phyloP scores from a whole-genome alignment of 2,113 vertebrate species.

The Panthera leo region DNA sequence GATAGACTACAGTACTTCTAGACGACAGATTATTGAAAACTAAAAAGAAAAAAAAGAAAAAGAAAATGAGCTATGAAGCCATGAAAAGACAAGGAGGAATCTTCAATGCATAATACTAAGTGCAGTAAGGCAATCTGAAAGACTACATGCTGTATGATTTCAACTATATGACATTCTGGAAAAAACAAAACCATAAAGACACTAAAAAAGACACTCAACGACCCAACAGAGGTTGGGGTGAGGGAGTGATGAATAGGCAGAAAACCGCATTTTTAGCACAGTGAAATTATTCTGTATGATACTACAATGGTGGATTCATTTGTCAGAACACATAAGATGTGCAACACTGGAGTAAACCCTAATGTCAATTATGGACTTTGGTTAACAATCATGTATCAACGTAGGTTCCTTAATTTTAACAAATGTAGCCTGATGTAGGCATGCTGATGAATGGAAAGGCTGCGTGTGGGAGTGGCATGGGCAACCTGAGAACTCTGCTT shows the following conservation, averaged over 20 bases:
- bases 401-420: neutral
- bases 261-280: neutral
- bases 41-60: neutral
- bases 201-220: neutral
- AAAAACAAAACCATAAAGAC: neutral
- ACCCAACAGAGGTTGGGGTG: neutral
- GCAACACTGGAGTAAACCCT: neutral
- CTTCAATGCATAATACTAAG: neutral
- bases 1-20: neutral
- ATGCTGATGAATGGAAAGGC: too few species aligned
- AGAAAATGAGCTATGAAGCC: neutral
- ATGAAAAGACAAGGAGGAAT: neutral
- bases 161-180: neutral
- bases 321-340: neutral
- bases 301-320: neutral
- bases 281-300: neutral
- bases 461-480: too few species aligned
- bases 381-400: neutral
- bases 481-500: neutral
- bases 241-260: neutral
- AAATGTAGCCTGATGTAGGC: neutral
- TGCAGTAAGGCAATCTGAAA: neutral
- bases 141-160: neutral
- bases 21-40: neutral
- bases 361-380: neutral